A percentile compares a stretch with the other conserved stretches of the same genome.
These are phyloP conservation scores for Dasyprocta punctata DNA, from an alignment of 2,113 vertebrate species.

Conservation along the genomic window DNA sequence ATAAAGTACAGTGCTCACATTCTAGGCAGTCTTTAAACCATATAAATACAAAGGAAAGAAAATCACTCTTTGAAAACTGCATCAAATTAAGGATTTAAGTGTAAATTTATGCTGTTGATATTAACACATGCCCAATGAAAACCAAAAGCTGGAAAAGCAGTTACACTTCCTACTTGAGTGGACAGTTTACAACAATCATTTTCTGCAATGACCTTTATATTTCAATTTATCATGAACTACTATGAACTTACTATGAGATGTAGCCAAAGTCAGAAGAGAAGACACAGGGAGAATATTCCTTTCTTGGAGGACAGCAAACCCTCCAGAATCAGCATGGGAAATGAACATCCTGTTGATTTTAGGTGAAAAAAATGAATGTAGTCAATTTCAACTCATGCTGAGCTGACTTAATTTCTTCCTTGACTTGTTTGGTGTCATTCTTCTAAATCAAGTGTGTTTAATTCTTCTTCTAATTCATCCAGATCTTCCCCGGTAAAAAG, in stretches of 20 bases:
- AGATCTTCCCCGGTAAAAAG: constrained; percentile 98
- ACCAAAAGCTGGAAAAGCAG: constrained; percentile 75
- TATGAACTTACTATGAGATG: constrained; percentile 85
- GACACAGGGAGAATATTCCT: constrained; percentile 78
- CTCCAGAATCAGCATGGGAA: constrained; percentile 84
- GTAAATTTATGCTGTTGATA: constrained; percentile 72
- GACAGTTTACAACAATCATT: constrained; percentile 76
- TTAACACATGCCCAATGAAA: constrained; percentile 78
- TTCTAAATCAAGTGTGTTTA: constrained; percentile 96
- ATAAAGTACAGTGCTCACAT: constrained; percentile 68
- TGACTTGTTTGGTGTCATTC: constrained; percentile 88
- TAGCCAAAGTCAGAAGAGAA: constrained; percentile 81
- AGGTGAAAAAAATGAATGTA: constrained; percentile 80
- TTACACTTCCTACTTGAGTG: constrained; percentile 77
- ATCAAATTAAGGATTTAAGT: constrained; percentile 70
- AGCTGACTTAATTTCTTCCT: constrained; percentile 63
- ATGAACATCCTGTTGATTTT: constrained; percentile 82
- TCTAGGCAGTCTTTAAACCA: constrained; percentile 74
- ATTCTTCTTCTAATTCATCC: constrained; percentile 98
- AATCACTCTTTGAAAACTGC: constrained; percentile 76
- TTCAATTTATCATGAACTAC: constrained; percentile 79
- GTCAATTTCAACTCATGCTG: constrained; percentile 83
- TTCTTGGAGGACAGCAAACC: constrained; percentile 65
- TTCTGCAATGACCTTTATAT: constrained; percentile 78
- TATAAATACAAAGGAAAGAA: constrained; percentile 81